Evolutionary conservation across 2,888 invertebrate genomes (phyloP), one percentile per base, ranked within the genome.

Genomic region (Nasonovia ribisnigri): DNA sequence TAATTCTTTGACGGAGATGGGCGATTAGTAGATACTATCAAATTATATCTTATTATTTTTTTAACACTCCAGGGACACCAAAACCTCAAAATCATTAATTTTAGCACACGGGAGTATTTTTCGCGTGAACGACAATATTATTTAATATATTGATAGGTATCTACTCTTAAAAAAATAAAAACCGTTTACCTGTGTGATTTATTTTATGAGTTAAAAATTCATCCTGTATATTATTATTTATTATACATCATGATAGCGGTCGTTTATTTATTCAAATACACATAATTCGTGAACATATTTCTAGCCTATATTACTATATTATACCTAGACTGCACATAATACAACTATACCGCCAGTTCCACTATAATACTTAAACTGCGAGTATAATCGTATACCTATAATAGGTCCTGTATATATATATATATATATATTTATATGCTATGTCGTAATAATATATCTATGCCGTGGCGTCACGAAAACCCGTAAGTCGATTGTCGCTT

Each of bases 401-500:
- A 13, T n/a, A 51, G 16, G 20, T 16, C 20, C 48, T 87, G 16
- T n/a, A 51, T 48, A 51, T 42, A 24, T 84, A 67, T n/a, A 51
- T 48, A 51, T 42, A 24, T 84, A 67, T n/a, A n/a, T n/a, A 48
- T 86, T 16, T 86, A 86, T 86, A 86, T 42, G 8, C 11, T 51
- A 51, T 88, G 36, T 88, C n/a, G n/a, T 29, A 36, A 42, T 77
- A 77, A 36, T 77, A 77, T 77, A 77, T 77, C 36, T 77, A 20
- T 36, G 36, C 20, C 77, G 36, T 8, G 77, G 77, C 60, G 60
- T 60, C 87, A 67, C 42, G 46, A 51, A 88, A 88, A 60, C 77
- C 77, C 88, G 92, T 92, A 92, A 91, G 88, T 88, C 60, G 92
- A 16, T 48, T 77, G 88, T 88, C 87, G 26, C 36, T 88, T 46